Base-by-base conservation (phyloP, 2,113 vertebrate species). In the Rattus rattus region DNA sequence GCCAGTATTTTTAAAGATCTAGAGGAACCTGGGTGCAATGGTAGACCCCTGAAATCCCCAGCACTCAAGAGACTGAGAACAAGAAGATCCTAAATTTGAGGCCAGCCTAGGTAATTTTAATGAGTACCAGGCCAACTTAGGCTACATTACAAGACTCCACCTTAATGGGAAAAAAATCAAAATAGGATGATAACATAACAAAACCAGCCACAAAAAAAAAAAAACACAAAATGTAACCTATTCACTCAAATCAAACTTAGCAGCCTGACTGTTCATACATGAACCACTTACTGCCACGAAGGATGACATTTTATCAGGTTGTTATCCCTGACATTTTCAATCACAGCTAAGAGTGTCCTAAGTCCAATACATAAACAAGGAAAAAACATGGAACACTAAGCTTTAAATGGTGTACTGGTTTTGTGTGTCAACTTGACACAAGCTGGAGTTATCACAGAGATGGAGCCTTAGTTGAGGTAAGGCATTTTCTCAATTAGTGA, bases 171-270 rank as follows among this genome's bases (percentile, higher is more conserved):
- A 84, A 56, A 39, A 73, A 54, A 36, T 54, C 24, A 36, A 43
- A 39, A 39, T 16, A 26, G 2, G 59, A 76, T 30, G 26, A 14
- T 72, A 5, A 30, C 3, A 52, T 20, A 90, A 65, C 33, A 91
- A 94, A 54, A 49, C 79, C 61, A 76, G 92, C 69, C 84, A 93
- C 13, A 93, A 96, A 96, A 86, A 20, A 77, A 77, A 20, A 95
- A 59, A 91, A 43, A 67, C 2, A 93, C 19, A 92, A 94, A 92
- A 77, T 81, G 81, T 36, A 94, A 67, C 70, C 81, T 59, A 20
- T 22, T 54, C 12, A 69, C 19, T 6, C 81, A 28, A 81, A 43
- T 24, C 65, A 43, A 33, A 54, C 75, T 67, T 83, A 76, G 96
- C 17, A 72, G 69, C 26, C 14, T 87, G 39, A 54, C 28, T 77